Percentiles rank a stretch among this genome's conserved stretches.
Conservation (phyloP, 2,888 invertebrate genomes). For the Lasioglossum leucozonium region DNA sequence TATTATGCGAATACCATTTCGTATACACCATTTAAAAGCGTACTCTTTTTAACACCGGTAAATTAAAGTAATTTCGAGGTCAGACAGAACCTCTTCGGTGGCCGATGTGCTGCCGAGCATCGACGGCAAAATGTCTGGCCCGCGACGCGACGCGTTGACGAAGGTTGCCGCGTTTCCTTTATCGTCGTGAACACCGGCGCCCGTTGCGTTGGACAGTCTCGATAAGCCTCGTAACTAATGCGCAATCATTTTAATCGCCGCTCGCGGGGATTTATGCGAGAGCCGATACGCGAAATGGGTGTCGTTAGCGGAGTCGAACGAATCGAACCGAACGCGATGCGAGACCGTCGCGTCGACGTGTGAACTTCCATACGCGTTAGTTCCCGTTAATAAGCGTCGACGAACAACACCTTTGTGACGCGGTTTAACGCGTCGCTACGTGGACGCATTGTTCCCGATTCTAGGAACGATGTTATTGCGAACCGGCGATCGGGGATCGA, state of each 20-base stretch:
- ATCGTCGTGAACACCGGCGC: background rate
- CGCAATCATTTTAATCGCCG: background rate
- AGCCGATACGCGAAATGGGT: background rate
- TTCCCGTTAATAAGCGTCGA: conserved; percentile 3
- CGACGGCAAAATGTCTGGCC: background rate
- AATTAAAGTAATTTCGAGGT: too few relatives aligned
- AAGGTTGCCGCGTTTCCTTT: conserved; percentile 3
- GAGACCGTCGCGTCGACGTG: background rate
- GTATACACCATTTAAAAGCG: too few relatives aligned
- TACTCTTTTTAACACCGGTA: background rate
- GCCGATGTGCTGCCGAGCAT: background rate
- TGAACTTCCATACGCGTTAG: conserved; percentile 3
- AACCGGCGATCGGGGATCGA: background rate
- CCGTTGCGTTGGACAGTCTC: background rate
- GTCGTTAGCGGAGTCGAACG: background rate
- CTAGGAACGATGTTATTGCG: conserved; percentile 18
- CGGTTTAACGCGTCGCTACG: conserved; percentile 1
- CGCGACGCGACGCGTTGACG: background rate
- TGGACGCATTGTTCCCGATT: conserved; percentile 25
- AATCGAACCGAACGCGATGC: background rate
- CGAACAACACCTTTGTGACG: conserved; percentile 9
- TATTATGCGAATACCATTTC: background rate
- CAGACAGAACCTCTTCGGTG: too few relatives aligned
- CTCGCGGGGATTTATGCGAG: background rate
- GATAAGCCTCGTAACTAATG: background rate